A percentile compares a stretch with the other conserved stretches of the same genome.
phyloP scores from a whole-genome alignment of 2,888 invertebrate species.

The Acleris literana region DNA sequence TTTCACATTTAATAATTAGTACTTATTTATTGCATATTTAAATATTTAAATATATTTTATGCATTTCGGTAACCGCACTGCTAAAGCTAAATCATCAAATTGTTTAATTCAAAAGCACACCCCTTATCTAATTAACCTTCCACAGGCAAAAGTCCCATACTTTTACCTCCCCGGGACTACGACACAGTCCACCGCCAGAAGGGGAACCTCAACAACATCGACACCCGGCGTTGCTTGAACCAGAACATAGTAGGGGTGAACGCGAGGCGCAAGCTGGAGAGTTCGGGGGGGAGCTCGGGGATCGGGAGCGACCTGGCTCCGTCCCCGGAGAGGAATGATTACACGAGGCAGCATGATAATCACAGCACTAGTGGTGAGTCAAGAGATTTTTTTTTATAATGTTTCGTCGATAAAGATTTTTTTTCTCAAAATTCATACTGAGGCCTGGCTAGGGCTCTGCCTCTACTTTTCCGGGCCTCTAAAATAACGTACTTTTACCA shows the following conservation, averaged over 20 bases:
- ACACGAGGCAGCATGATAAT: slow-evolving; percentile 79
- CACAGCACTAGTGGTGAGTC: slow-evolving; percentile 86
- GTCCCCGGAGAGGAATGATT: slow-evolving; percentile 87
- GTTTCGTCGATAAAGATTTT: no score
- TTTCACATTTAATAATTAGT: no score
- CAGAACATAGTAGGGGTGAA: slow-evolving; percentile 85
- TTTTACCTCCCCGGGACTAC: slow-evolving; percentile 96
- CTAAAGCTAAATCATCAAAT: not conserved
- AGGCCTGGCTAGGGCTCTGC: no score
- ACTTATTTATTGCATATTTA: not conserved
- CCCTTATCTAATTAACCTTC: slow-evolving; percentile 9
- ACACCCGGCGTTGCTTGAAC: slow-evolving; percentile 86
- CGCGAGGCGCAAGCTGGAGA: slow-evolving; percentile 81
- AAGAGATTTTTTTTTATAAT: no score
- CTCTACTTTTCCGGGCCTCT: no score
- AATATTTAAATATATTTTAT: not conserved
- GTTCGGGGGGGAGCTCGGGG: slow-evolving; percentile 93
- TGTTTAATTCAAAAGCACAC: slow-evolving; percentile 31
- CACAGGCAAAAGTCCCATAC: slow-evolving; percentile 86
- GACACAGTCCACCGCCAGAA: slow-evolving; percentile 93
- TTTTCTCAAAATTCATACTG: no score
- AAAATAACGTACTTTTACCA: no score
- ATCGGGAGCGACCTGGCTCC: slow-evolving; percentile 95
- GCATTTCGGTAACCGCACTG: not conserved
- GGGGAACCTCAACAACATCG: slow-evolving; percentile 75